Evolutionary conservation across 2,113 vertebrate genomes (phyloP).

Genomic region (Mohoua ochrocephala): DNA sequence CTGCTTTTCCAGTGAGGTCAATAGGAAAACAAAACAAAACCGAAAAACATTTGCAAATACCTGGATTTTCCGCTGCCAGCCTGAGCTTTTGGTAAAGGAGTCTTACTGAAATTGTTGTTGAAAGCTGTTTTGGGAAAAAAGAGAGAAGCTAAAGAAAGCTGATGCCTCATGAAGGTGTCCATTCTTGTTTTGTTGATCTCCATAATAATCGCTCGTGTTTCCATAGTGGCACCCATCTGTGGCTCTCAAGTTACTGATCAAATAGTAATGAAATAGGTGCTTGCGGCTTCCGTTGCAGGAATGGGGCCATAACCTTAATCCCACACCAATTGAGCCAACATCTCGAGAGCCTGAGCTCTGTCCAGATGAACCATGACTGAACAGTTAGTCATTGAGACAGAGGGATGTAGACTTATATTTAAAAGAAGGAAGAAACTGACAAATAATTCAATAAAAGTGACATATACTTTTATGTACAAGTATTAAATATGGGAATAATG

Average conservation of each 20-base stretch:
- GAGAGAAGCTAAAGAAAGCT: not conserved
- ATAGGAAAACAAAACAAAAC: not conserved
- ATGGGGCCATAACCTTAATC: not conserved
- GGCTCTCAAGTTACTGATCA: not conserved
- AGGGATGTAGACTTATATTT: not conserved
- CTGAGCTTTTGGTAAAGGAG: not conserved
- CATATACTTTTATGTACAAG: not conserved
- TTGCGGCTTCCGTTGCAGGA: not conserved
- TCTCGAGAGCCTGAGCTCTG: not conserved
- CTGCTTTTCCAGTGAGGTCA: not conserved
- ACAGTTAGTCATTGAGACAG: not conserved
- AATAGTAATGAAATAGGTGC: constrained; percentile 35
- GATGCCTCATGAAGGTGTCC: not conserved
- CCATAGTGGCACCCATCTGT: not conserved
- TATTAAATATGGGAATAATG: not conserved
- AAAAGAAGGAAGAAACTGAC: not conserved
- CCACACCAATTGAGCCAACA: not conserved
- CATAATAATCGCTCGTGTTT: not conserved
- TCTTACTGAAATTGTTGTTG: not conserved
- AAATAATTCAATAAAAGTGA: not conserved
- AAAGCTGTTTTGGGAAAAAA: not conserved
- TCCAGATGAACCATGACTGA: not conserved
- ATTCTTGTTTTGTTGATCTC: not conserved
- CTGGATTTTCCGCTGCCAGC: not conserved
- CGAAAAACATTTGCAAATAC: not conserved